Base-by-base conservation (phyloP, 2,888 invertebrate species). In the Xanthia togata region DNA sequence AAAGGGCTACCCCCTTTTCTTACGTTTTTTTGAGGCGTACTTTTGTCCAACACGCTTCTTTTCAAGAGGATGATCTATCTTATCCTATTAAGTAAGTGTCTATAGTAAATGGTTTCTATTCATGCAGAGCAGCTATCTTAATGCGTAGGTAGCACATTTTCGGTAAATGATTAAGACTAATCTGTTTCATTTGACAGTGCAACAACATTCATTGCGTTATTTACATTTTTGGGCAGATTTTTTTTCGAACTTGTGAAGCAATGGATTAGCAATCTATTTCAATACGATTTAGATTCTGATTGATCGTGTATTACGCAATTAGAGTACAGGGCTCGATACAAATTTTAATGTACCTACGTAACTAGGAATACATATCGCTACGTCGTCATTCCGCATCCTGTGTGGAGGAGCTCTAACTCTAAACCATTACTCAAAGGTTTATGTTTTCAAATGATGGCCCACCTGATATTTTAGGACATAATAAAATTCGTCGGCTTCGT, bases 391-490 rank as follows among this genome's bases (percentile, higher is more conserved):
- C 17, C 6, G 35, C 5, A 20, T 60, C 41, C 55, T 14, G 47
- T 62, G 60, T 80, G 57, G 14, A 38, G n/a, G 41, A 23, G 4
- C 50, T 35, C 55, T 67, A 17, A 70, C 38, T n/a, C 38, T 23
- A 38, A 63, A 57, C 60, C 70, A 83, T 70, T 70, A 78, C 70
- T 50, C n/a, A 68, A 31, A 31, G 55, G 64, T 83, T 83, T 78
- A 81, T 81, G 79, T 70, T 78, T 70, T 41, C 35, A 50, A 73
- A 74, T 63, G 68, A 65, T 68, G 63, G 53, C 53, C 59, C 72
- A 67, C 79, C 81, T 79, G 79, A 83, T 67, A 81, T 71, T 83
- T 78, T 72, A 72, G 63, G 53, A 26, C 38, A 44, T 78, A 63
- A 71, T 81, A 83, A 71, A 81, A 71, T 23, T 60, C 38, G 6